Evolutionary conservation across 2,797 vertebrate genomes (phyloP).

Genomic region (Buceros bicornis): DNA sequence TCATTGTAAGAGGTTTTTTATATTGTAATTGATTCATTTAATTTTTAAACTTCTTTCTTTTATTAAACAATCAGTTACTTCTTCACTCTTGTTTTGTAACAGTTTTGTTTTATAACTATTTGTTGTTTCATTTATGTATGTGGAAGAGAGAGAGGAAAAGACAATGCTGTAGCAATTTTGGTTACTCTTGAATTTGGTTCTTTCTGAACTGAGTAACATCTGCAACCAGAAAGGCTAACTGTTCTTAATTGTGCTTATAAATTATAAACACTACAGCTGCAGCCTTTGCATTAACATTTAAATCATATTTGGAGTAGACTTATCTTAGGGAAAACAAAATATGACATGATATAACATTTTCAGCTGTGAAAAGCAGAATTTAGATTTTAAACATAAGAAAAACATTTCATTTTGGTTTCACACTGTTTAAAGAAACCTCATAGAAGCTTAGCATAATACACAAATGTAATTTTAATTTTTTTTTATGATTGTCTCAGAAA

Average conservation of each 20-base stretch:
- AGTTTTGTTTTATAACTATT: background rate
- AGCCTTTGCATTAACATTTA: constrained; percentile 22
- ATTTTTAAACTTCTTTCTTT: background rate
- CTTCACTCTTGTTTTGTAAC: background rate
- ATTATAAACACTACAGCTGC: constrained; percentile 29
- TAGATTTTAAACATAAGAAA: background rate
- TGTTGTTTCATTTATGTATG: background rate
- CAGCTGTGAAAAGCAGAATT: background rate
- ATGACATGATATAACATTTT: background rate
- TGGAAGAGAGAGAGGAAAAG: background rate
- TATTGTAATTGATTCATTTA: background rate
- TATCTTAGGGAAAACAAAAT: background rate
- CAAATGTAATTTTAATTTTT: background rate
- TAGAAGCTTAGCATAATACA: background rate
- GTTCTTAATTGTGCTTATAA: constrained; percentile 52
- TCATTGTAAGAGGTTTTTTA: background rate
- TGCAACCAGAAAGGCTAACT: constrained; percentile 27
- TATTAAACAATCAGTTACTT: background rate
- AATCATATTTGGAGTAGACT: background rate
- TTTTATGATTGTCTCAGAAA: background rate
- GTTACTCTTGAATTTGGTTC: background rate
- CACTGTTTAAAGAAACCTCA: background rate
- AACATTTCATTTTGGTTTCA: background rate
- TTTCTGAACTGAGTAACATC: background rate
- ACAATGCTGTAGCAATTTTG: background rate